Conservation (phyloP, 2,113 vertebrate species). For the Panthera uncia region DNA sequence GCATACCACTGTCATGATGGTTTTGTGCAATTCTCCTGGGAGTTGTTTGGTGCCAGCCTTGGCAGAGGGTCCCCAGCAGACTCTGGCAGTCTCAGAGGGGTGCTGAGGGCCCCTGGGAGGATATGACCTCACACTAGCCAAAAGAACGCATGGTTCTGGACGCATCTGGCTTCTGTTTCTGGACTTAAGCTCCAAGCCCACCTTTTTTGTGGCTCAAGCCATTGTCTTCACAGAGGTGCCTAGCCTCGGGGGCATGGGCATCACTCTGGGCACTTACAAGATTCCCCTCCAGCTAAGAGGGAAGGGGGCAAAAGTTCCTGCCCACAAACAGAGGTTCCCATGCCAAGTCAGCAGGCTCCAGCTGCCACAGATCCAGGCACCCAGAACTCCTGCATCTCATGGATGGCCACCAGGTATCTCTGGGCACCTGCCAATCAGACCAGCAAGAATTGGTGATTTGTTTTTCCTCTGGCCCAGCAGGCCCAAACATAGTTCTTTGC, state of each 20-base stretch:
- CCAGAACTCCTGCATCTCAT: not conserved
- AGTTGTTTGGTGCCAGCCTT: not conserved
- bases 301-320: not conserved
- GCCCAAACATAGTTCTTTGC: not conserved
- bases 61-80: not conserved
- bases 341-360: not conserved
- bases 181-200: not conserved
- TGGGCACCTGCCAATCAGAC: not conserved
- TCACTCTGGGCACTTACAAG: not conserved
- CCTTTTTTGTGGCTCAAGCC: not conserved
- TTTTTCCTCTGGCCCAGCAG: not conserved
- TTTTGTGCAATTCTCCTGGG: not conserved
- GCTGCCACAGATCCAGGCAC: not conserved
- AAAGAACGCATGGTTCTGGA: rapidly evolving
- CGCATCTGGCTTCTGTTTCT: not conserved
- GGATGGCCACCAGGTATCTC: not conserved
- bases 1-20: not conserved
- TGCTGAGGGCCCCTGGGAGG: not conserved
- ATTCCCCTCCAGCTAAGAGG: not conserved
- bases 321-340: not conserved
- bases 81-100: not conserved
- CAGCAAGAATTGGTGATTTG: not conserved
- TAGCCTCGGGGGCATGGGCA: not conserved
- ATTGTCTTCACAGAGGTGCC: not conserved
- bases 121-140: not conserved